Conservation (phyloP, 2,797 vertebrate species). For the Eurystomus glaucurus region DNA sequence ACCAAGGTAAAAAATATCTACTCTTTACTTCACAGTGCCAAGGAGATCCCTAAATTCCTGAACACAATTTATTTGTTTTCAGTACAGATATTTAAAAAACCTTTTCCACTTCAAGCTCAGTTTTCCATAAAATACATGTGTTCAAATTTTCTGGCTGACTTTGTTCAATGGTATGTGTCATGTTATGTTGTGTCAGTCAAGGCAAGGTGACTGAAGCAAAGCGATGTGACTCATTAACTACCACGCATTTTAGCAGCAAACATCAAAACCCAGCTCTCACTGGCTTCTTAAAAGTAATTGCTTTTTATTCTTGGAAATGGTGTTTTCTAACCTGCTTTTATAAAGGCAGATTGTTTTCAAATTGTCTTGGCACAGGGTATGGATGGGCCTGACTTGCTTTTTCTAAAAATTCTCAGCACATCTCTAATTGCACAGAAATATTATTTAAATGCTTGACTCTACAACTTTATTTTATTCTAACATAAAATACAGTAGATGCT, state of each 20-base stretch:
- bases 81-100: neutral
- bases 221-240: neutral
- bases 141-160: neutral
- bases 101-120: neutral
- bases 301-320: conserved; percentile 2
- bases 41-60: neutral
- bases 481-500: neutral
- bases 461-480: conserved; percentile 21
- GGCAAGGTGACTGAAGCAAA: neutral
- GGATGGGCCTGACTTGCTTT: neutral
- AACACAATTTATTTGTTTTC: neutral
- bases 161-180: neutral
- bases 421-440: conserved; percentile 8
- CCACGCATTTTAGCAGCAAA: neutral
- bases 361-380: neutral
- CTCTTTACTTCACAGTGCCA: neutral
- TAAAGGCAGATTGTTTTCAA: neutral
- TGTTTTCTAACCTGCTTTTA: neutral
- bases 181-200: neutral
- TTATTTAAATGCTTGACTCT: conserved; percentile 16
- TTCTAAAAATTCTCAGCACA: conserved; percentile 18
- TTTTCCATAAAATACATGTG: neutral
- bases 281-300: conserved; percentile 19
- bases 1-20: neutral
- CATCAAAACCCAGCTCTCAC: neutral